These are phyloP conservation scores for Ovis aries DNA, from an alignment of 2,113 vertebrate genomes.

Conservation along the genomic window DNA sequence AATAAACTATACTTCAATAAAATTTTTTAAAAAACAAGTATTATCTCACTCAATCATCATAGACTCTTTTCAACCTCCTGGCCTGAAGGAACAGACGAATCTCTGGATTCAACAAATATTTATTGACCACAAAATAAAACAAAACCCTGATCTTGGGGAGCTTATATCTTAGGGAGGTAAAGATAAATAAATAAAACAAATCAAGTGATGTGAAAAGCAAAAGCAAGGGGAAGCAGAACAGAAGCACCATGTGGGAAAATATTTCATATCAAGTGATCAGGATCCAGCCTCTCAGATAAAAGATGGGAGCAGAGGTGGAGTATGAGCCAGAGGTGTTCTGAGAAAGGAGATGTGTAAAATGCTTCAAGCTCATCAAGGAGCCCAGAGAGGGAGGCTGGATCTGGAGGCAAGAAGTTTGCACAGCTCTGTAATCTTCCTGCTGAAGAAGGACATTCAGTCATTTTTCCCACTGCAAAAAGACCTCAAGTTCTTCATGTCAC, in stretches of 20 bases:
- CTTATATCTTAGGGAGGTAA: not conserved
- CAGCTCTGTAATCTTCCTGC: not conserved
- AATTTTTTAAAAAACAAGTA: not conserved
- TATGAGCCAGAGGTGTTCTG: not conserved
- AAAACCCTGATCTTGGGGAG: not conserved
- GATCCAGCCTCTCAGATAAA: not conserved
- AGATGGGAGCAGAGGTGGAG: not conserved
- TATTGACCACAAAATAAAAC: not conserved
- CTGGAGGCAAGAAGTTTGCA: not conserved
- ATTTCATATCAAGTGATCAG: not conserved
- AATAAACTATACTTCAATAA: not conserved
- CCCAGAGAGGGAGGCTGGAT: fast-evolving
- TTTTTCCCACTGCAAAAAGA: not conserved
- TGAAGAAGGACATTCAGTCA: not conserved
- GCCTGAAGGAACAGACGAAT: not conserved
- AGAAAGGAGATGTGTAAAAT: not conserved
- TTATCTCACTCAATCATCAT: not conserved
- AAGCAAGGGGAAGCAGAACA: not conserved
- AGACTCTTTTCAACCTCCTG: not conserved
- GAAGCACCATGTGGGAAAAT: not conserved
- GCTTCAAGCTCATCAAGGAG: not conserved
- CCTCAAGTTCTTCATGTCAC: not conserved
- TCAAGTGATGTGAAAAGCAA: not conserved
- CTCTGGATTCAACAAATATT: not conserved
- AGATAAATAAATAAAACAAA: slow-evolving; percentile 1